Evolutionary conservation across 2,797 vertebrate genomes (phyloP), one percentile per base, ranked within the genome.

Genomic region (Oreochromis mossambicus): DNA sequence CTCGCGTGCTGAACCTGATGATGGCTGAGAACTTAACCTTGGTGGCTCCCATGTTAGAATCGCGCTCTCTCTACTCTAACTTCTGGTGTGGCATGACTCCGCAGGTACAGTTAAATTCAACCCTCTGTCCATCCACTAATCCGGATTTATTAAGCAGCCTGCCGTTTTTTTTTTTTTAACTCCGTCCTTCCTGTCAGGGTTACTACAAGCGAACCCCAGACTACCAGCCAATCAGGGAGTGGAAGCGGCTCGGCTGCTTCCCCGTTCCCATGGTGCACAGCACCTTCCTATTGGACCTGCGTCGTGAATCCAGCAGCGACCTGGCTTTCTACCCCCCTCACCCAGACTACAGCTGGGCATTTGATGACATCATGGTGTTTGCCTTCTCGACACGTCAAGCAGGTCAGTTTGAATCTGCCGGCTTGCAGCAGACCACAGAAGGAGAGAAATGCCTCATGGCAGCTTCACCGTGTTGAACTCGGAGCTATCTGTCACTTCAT

Each of bases 81-180:
- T 99, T 97, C 96, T 99, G 98, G 98, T 99, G 98, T 52, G 98
- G 98, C 89, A 97, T 99, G 92, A 99, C 98, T 11, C 97, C 98
- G 17, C 98, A 99, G 98, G 98, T 96, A 96, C 95, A 7, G 19
- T 73, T 55, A 13, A 43, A 32, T n/a, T 46, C 11, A 17, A 52
- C 17, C 17, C 10, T 73, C 36, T 7, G 7, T 70, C 19, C 5
- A 2, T 29, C 26, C 48, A 6, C 94, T 76, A 19, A 76, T 11
- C 24, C 11, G 0, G 26, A 58, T 78, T 46, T 79, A 8, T 36
- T 1, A 8, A 10, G 29, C 7, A 78, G 9, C 51, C 6, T 29
- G 11, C 1, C 8, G 3, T 4, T 26, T 4, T 24, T 24, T 61
- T 61, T 24, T 41, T 21, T 51, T 43, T 7, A 3, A 29, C 32